Evolutionary conservation across 2,113 vertebrate species (phyloP).

Genomic region (Tympanuchus pallidicinctus): DNA sequence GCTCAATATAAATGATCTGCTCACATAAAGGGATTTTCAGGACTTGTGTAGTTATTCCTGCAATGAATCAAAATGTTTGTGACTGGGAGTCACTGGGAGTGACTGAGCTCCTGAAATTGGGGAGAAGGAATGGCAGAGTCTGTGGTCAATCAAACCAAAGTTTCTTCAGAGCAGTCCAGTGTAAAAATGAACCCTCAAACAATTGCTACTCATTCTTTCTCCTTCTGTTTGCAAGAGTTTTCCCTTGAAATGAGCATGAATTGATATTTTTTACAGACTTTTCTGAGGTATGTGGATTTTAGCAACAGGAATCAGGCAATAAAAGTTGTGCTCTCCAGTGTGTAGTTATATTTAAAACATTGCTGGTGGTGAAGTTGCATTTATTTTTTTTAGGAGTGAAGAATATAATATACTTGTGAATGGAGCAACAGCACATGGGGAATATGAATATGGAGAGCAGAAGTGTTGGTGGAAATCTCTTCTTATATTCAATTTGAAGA

Average conservation of each 20-base stretch:
- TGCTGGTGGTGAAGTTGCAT: neutral
- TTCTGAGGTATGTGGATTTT: neutral
- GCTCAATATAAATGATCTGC: neutral
- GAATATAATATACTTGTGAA: slow-evolving; percentile 9
- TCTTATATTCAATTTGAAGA: neutral
- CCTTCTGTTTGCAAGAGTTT: neutral
- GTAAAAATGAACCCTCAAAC: neutral
- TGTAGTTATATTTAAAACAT: neutral
- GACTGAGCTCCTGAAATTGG: neutral
- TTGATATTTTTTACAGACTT: neutral
- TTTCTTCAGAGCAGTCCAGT: neutral
- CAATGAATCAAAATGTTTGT: neutral
- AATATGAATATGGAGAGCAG: neutral
- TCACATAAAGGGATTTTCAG: neutral
- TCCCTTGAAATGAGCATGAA: neutral
- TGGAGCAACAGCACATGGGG: neutral
- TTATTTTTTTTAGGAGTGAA: neutral
- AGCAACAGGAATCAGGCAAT: neutral
- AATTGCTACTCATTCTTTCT: neutral
- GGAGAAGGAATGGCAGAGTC: neutral
- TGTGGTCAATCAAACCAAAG: neutral
- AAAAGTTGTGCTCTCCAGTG: neutral
- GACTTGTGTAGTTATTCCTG: neutral
- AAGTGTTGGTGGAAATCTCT: neutral
- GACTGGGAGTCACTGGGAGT: neutral